Evolutionary conservation across 2,797 vertebrate species (phyloP).

Genomic region (Hylomyscus alleni): DNA sequence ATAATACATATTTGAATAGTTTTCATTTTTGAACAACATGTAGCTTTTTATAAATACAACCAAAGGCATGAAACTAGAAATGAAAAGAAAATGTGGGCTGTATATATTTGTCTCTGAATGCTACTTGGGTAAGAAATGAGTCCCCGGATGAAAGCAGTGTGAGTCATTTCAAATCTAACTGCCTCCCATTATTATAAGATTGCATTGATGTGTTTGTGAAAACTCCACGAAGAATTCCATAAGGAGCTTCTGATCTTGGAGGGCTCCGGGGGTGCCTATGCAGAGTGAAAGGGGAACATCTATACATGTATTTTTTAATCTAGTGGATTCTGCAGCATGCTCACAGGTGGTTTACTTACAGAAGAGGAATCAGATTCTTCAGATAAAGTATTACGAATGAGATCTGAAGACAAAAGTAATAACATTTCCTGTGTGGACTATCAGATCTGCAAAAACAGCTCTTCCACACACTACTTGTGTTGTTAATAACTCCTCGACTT

Average conservation of each 20-base stretch:
- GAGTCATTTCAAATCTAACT: slow-evolving; percentile 79
- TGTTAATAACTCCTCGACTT: neutral
- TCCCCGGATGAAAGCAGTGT: slow-evolving; percentile 80
- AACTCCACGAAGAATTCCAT: slow-evolving; percentile 72
- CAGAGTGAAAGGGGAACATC: slow-evolving; percentile 33
- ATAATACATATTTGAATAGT: slow-evolving; percentile 74
- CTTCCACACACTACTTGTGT: neutral
- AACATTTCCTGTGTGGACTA: slow-evolving; percentile 34
- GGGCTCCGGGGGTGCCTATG: neutral
- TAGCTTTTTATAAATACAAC: slow-evolving; percentile 80
- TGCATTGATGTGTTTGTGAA: slow-evolving; percentile 78
- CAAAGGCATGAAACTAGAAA: slow-evolving; percentile 77
- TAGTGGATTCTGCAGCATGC: slow-evolving; percentile 75
- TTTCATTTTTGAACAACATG: slow-evolving; percentile 73
- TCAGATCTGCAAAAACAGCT: slow-evolving; percentile 35
- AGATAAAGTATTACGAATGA: slow-evolving; percentile 54
- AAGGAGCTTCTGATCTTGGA: slow-evolving; percentile 75
- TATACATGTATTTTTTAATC: slow-evolving; percentile 69
- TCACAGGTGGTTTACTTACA: slow-evolving; percentile 77
- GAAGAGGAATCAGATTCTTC: slow-evolving; percentile 71
- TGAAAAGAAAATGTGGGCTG: slow-evolving; percentile 74
- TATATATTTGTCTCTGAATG: slow-evolving; percentile 80
- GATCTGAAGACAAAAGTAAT: slow-evolving; percentile 58
- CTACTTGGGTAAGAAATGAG: slow-evolving; percentile 73
- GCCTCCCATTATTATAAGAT: slow-evolving; percentile 81